Evolutionary conservation across 2,113 vertebrate genomes (phyloP).

Genomic region (Thalassoma bifasciatum): DNA sequence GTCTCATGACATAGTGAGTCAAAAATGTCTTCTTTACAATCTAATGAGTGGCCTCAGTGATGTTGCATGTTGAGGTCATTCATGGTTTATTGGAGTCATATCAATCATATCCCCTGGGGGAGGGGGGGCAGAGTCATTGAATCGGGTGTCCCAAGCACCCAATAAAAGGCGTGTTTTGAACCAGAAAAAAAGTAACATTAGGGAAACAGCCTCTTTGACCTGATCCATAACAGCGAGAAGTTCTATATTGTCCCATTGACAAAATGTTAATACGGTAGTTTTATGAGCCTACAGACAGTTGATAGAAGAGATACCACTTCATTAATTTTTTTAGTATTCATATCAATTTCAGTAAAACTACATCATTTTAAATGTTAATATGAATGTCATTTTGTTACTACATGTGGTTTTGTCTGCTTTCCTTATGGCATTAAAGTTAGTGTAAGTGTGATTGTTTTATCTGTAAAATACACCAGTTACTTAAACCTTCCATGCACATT

Average conservation of each 20-base stretch:
- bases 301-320: not conserved
- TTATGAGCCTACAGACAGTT: too few relatives aligned
- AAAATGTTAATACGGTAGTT: too few relatives aligned
- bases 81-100: not conserved
- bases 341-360: too few relatives aligned
- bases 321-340: too few relatives aligned
- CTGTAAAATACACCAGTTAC: too few relatives aligned
- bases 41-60: not conserved
- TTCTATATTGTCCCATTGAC: not conserved
- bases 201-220: too few relatives aligned
- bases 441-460: too few relatives aligned
- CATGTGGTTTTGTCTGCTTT: too few relatives aligned
- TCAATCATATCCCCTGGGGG: not conserved
- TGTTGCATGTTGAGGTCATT: not conserved
- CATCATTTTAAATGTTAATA: too few relatives aligned
- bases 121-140: not conserved
- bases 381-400: too few relatives aligned
- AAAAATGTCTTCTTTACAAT: not conserved
- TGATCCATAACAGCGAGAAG: not conserved
- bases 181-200: not conserved
- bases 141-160: not conserved
- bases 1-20: not conserved
- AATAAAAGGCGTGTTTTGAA: not conserved
- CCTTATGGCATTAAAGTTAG: too few relatives aligned
- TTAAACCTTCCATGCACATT: too few relatives aligned